These are phyloP conservation scores for Struthidea cinerea DNA, from an alignment of 2,113 vertebrate species.

Conservation along the genomic window DNA sequence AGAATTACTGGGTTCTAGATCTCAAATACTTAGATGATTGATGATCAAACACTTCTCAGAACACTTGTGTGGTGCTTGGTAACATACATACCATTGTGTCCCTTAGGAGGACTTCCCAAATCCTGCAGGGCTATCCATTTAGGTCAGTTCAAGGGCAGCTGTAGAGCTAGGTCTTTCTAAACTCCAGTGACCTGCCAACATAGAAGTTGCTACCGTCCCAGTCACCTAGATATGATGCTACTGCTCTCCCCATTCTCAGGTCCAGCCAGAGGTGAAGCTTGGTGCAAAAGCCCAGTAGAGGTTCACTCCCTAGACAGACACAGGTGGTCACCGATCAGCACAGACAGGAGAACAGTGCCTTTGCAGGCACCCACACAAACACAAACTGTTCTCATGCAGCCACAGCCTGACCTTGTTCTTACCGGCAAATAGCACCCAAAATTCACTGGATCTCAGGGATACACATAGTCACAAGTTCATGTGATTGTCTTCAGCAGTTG, in stretches of 20 bases:
- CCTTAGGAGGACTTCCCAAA: not conserved
- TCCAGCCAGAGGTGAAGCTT: not conserved
- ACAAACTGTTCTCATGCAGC: not conserved
- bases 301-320: not conserved
- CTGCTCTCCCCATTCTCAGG: not conserved
- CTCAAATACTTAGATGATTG: not conserved
- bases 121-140: not conserved
- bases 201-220: not conserved
- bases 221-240: not conserved
- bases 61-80: not conserved
- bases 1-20: not conserved
- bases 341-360: not conserved
- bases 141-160: not conserved
- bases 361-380: not conserved
- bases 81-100: too few relatives aligned
- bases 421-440: not conserved
- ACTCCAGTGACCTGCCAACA: not conserved
- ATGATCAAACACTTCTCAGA: not conserved
- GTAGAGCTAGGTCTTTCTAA: not conserved
- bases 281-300: not conserved
- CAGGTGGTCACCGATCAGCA: not conserved
- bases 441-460: not conserved
- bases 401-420: not conserved
- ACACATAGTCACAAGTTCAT: not conserved
- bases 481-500: not conserved